A percentile compares a stretch with the other conserved stretches of the same genome.
Conservation (phyloP, 1,140 invertebrate species). For the Goniozus legneri region DNA sequence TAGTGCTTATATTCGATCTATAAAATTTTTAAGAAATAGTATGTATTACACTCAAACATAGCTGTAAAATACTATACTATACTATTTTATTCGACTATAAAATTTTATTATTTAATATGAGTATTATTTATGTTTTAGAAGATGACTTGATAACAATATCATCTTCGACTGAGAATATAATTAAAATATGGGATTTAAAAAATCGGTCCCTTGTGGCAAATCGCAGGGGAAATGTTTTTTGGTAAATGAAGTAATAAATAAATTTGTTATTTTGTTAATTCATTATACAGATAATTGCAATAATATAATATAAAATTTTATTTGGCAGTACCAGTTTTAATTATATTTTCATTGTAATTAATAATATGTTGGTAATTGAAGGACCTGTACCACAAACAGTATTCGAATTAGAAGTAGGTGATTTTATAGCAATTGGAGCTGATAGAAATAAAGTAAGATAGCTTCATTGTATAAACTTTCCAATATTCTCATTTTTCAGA, state of each 20-base stretch:
- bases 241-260: neutral
- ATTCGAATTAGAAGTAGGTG: neutral
- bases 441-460: conserved; percentile 7
- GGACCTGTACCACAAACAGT: neutral
- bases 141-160: neutral
- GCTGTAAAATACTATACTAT: neutral
- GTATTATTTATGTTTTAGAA: neutral
- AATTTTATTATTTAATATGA: neutral
- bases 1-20: conserved; percentile 5
- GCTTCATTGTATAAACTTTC: neutral
- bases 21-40: conserved; percentile 18
- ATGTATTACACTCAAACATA: neutral
- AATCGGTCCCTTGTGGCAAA: neutral
- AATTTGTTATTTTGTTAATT: neutral
- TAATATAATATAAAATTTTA: conserved; percentile 12
- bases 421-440: conserved; percentile 11
- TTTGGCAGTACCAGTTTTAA: conserved; percentile 23
- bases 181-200: neutral
- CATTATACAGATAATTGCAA: neutral
- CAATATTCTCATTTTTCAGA: neutral
- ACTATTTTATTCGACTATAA: neutral
- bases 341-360: conserved; percentile 13
- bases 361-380: conserved; percentile 8
- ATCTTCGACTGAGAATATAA: neutral
- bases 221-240: neutral